Conservation (phyloP, 2,113 vertebrate species). For the Oreochromis aureus region DNA sequence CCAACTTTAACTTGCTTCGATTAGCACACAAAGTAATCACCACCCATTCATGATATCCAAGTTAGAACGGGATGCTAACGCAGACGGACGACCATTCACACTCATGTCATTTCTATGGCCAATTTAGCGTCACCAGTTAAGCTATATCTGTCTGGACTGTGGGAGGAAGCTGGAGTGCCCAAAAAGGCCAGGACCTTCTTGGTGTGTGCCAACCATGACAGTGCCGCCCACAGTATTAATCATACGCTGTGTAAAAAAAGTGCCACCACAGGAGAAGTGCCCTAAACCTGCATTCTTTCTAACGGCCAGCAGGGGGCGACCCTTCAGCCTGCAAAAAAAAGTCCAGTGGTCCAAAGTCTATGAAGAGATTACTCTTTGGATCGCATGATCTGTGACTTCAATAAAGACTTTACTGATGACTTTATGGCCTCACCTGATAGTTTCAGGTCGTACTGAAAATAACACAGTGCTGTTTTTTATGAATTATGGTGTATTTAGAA, state of each 20-base stretch:
- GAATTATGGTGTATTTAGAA: neutral
- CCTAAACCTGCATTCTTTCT: neutral
- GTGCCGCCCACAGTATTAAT: neutral
- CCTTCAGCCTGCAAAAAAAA: neutral
- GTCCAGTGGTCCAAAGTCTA: neutral
- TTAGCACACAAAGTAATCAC: neutral
- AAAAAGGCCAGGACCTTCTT: neutral
- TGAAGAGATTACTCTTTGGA: neutral
- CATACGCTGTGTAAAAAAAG: neutral
- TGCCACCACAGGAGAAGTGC: neutral
- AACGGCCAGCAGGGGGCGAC: neutral
- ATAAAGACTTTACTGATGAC: neutral
- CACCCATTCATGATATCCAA: neutral
- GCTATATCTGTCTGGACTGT: neutral
- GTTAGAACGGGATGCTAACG: neutral
- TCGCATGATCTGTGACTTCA: neutral
- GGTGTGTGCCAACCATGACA: rapidly evolving
- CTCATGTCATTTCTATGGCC: neutral
- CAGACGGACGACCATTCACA: neutral
- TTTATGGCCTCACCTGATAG: neutral
- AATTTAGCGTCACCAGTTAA: neutral
- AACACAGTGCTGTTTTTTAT: neutral
- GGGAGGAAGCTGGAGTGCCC: neutral
- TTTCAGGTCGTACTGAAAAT: neutral
- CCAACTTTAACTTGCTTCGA: neutral